Base-by-base conservation (phyloP, 2,888 invertebrate genomes). In the Zygogramma bicolorata region DNA sequence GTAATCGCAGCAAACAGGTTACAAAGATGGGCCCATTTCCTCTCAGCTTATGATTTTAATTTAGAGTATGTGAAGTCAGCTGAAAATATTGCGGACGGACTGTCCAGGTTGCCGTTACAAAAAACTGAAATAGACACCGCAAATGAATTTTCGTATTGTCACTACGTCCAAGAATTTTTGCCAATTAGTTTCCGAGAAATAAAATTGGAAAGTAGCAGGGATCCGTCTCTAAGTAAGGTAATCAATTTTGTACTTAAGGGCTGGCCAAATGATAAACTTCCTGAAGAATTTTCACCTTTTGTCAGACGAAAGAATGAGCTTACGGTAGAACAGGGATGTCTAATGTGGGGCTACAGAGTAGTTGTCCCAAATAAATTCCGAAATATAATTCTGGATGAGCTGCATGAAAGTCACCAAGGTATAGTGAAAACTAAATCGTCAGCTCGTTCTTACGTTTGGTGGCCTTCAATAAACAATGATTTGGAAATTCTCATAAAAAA, bases 381-480 rank as follows among this genome's bases (percentile, higher is more conserved):
- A 42, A 7, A 65, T 27, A 22, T 3, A 13, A 34, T 81, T 10
- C 61, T 82, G 13, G 49, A 75, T 10, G 79, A 82, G 63, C 61
- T 82, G 27, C 81, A 42, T 42, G 42, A 42, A 42, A 42, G 42
- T 42, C 42, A 81, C 66, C 49, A 80, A 62, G 81, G 81, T 7
- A 75, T 81, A 7, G 70, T 77, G n/a, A 81, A 81, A 75, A 81
- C 77, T 60, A 82, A 82, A 70, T 22, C 60, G 10, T 49, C 80
- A 34, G 79, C 79, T n/a, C 63, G 80, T 29, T 65, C 70, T 25
- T 79, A 81, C 63, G 68, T 81, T 46, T 82, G 76, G 76, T 81
- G 79, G 79, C 80, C 80, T 10, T 61, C 59, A 18, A 65, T 82
- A 13, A 77, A 81, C 61, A 34, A 61, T n/a, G 68, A 81, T 34